These are phyloP conservation scores for Aphidius colemani DNA, from an alignment of 2,888 invertebrate species.

Conservation along the genomic window DNA sequence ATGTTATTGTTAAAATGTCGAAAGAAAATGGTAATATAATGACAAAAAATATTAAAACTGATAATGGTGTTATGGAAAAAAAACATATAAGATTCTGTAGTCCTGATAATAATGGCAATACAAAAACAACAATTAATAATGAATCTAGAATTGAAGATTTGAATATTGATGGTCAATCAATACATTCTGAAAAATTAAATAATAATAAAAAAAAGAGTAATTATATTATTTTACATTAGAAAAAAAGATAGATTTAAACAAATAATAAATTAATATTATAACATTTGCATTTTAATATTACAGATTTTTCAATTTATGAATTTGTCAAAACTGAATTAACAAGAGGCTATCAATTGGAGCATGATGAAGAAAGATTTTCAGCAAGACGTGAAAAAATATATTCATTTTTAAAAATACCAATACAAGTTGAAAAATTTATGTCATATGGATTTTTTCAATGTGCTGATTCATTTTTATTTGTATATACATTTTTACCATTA, in stretches of 20 bases:
- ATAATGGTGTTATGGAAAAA: conserved; percentile 36
- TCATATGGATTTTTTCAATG: conserved; percentile 93
- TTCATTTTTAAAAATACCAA: conserved; percentile 93
- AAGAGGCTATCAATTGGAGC: conserved; percentile 89
- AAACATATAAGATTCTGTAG: conserved; percentile 42
- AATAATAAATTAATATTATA: background rate
- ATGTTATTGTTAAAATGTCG: conserved; percentile 43
- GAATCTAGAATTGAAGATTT: conserved; percentile 41
- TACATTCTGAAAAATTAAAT: conserved; percentile 32
- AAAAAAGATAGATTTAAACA: conserved; percentile 8
- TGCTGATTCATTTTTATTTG: conserved; percentile 95
- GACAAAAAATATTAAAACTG: conserved; percentile 35
- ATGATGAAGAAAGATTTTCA: conserved; percentile 93
- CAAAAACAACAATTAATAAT: conserved; percentile 29
- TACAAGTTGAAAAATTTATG: conserved; percentile 91
- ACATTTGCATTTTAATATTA: background rate
- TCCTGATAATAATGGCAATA: conserved; percentile 23
- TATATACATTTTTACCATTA: conserved; percentile 95
- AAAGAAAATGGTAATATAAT: conserved; percentile 35
- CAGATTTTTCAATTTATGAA: conserved; percentile 56
- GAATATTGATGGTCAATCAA: conserved; percentile 35
- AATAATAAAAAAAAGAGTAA: conserved; percentile 40
- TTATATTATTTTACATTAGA: conserved; percentile 11
- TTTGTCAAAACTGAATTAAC: conserved; percentile 88
- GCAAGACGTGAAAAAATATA: conserved; percentile 95